phyloP scores from a whole-genome alignment of 2,797 vertebrate genomes.

The Semaprochilodus insignis region DNA sequence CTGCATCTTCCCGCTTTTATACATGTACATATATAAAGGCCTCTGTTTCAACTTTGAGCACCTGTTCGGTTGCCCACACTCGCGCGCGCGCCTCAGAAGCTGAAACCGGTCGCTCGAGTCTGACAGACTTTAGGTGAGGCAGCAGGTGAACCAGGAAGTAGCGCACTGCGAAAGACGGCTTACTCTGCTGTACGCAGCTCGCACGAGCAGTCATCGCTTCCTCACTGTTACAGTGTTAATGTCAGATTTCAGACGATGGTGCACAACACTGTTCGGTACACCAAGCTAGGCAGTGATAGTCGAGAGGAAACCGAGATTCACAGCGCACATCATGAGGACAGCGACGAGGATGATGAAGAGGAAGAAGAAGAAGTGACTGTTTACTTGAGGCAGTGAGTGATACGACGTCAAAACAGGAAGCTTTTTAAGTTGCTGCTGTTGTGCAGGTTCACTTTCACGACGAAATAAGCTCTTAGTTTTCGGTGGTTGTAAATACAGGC shows the following conservation, averaged over 20 bases:
- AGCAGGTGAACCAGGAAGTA: slow-evolving; percentile 50
- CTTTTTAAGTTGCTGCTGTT: too few relatives aligned
- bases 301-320: slow-evolving; percentile 10
- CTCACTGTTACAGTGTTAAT: not conserved
- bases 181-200: too few relatives aligned
- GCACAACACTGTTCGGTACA: slow-evolving; percentile 56
- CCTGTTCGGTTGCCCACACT: too few relatives aligned
- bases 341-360: not conserved
- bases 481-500: too few relatives aligned
- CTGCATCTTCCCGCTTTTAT: too few relatives aligned
- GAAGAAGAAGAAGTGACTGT: slow-evolving; percentile 45
- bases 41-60: too few relatives aligned
- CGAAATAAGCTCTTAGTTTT: too few relatives aligned
- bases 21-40: too few relatives aligned
- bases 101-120: slow-evolving; percentile 16
- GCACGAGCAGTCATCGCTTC: not conserved
- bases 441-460: not conserved
- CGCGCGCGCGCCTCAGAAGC: too few relatives aligned
- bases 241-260: slow-evolving; percentile 38
- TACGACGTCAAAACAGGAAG: not conserved
- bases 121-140: slow-evolving; percentile 24
- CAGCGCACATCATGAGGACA: slow-evolving; percentile 1
- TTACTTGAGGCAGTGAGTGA: slow-evolving; percentile 58
- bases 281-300: slow-evolving; percentile 42
- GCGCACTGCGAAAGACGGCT: not conserved